Evolutionary conservation across 35 echinoderm and acorn worm genomes (phyloP).

Genomic region (Holothuria glaberrima): DNA sequence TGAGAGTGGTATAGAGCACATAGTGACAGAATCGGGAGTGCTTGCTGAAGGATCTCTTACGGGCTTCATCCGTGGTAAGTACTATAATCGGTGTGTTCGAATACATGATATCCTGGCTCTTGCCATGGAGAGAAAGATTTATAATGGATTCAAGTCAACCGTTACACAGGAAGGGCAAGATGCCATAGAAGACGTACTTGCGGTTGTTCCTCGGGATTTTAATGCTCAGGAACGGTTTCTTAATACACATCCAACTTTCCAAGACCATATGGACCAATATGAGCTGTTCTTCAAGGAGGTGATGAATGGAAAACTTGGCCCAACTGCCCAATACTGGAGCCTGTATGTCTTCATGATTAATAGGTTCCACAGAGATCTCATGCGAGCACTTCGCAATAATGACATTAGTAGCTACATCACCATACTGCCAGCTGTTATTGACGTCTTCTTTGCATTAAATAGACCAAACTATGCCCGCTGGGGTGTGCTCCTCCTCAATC

Average conservation of each 20-base stretch:
- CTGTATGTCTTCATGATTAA: constrained; percentile 79
- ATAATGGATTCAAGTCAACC: constrained; percentile 48
- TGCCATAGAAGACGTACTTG: constrained; percentile 44
- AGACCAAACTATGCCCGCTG: constrained; percentile 83
- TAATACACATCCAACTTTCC: constrained; percentile 28
- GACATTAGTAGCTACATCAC: constrained; percentile 61
- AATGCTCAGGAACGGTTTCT: constrained; percentile 54
- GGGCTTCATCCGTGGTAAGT: constrained; percentile 63
- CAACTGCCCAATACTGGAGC: constrained; percentile 64
- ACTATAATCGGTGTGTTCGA: constrained; percentile 70
- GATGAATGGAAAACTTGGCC: constrained; percentile 63
- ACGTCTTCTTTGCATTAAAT: constrained; percentile 82
- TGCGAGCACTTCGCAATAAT: constrained; percentile 45
- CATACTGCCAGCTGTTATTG: constrained; percentile 36
- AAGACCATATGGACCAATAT: constrained; percentile 67
- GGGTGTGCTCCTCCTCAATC: constrained; percentile 64
- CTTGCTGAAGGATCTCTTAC: constrained; percentile 77
- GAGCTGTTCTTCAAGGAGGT: constrained; percentile 61
- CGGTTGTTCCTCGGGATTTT: constrained; percentile 47
- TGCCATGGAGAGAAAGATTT: constrained; percentile 70
- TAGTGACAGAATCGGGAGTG: too few species aligned
- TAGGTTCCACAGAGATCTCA: constrained; percentile 55
- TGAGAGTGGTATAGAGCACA: constrained; percentile 72
- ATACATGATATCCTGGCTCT: constrained; percentile 71
- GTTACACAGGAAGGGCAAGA: constrained; percentile 61